phyloP scores from a whole-genome alignment of 2,888 invertebrate species.

The Nineta flava region DNA sequence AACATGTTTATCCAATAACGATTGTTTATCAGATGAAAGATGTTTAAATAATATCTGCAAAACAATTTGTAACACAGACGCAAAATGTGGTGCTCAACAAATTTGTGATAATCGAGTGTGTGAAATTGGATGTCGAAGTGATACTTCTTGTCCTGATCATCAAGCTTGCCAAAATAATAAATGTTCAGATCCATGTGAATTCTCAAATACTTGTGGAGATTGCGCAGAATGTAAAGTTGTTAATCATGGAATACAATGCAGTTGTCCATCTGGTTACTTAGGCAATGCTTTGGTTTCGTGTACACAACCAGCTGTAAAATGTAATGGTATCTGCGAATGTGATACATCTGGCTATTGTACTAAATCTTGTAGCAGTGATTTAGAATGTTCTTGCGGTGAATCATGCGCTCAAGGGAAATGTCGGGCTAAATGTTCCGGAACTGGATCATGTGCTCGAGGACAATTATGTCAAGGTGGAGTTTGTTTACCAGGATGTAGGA shows the following conservation, averaged over 20 bases:
- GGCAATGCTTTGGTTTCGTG: constrained; percentile 74
- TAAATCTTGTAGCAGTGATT: constrained; percentile 43
- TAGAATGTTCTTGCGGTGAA: constrained; percentile 71
- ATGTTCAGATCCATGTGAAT: constrained; percentile 68
- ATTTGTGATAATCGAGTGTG: constrained; percentile 80
- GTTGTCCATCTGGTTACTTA: constrained; percentile 62
- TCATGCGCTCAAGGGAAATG: constrained; percentile 58
- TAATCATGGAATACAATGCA: constrained; percentile 74
- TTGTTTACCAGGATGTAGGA: constrained; percentile 66
- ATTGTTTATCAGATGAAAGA: constrained; percentile 72
- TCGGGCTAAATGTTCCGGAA: constrained; percentile 49
- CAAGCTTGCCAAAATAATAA: constrained; percentile 71
- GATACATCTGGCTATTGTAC: constrained; percentile 70
- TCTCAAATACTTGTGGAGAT: constrained; percentile 57
- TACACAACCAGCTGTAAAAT: constrained; percentile 49
- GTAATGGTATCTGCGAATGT: constrained; percentile 64
- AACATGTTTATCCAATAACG: constrained; percentile 62
- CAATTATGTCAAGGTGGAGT: constrained; percentile 57
- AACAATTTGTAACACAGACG: constrained; percentile 73
- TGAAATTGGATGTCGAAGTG: constrained; percentile 73
- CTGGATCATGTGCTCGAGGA: constrained; percentile 53
- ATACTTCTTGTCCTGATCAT: constrained; percentile 55
- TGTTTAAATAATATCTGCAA: constrained; percentile 73
- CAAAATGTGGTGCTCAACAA: constrained; percentile 61
- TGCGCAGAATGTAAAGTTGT: constrained; percentile 71